Percentiles rank a stretch among this genome's conserved stretches.
Evolutionary conservation across 2,113 vertebrate species (phyloP).

Genomic region (Lophotis ruficrista): DNA sequence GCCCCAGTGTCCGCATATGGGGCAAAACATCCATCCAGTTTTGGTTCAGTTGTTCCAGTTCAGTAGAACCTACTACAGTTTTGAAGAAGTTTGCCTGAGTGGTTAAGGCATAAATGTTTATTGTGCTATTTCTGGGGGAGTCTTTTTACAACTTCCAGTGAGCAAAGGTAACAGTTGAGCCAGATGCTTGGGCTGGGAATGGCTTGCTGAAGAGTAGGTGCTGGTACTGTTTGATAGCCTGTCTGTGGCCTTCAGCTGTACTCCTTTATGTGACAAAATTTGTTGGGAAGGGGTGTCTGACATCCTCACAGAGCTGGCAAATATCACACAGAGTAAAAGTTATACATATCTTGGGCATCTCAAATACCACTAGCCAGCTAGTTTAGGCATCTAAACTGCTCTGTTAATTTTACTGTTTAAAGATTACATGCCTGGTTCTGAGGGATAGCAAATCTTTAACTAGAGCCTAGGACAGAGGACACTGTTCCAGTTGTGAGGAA

Average conservation of each 20-base stretch:
- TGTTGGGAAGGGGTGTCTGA: background rate
- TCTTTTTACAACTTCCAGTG: background rate
- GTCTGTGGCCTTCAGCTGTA: background rate
- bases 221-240: background rate
- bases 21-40: background rate
- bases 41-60: background rate
- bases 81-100: background rate
- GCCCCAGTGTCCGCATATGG: background rate
- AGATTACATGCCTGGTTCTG: background rate
- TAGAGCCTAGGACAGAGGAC: background rate
- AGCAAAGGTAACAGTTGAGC: background rate
- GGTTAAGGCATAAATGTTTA: background rate
- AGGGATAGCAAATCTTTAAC: background rate
- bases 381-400: background rate
- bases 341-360: background rate
- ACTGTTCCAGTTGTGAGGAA: background rate
- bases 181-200: background rate
- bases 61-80: background rate
- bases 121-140: background rate
- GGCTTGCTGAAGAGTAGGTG: background rate
- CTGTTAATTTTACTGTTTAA: background rate
- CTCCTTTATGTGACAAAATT: background rate
- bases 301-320: background rate
- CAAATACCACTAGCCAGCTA: background rate
- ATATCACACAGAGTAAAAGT: background rate